phyloP scores from a whole-genome alignment of 2,113 vertebrate species.

The Anser cygnoides region DNA sequence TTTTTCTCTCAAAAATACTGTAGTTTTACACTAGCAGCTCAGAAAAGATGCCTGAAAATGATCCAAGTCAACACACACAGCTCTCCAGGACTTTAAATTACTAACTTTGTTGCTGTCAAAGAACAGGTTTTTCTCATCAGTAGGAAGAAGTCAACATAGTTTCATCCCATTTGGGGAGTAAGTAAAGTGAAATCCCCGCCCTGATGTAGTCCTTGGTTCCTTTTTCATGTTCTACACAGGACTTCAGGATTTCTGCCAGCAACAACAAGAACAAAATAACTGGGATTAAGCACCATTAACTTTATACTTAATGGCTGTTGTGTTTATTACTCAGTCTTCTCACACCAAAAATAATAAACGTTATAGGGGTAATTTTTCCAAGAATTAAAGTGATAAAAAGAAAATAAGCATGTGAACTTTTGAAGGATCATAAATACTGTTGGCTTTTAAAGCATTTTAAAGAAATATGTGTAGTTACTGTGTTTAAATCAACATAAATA shows the following conservation, averaged over 20 bases:
- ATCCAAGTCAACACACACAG: rapidly evolving
- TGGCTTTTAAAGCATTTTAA: conserved; percentile 33
- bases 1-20: not conserved
- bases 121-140: not conserved
- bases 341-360: not conserved
- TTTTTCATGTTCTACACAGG: not conserved
- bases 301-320: not conserved
- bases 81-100: not conserved
- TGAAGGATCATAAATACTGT: not conserved
- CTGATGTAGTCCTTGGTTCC: not conserved
- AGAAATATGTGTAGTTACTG: conserved; percentile 40
- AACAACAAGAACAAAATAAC: not conserved
- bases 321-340: not conserved
- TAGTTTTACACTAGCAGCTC: not conserved
- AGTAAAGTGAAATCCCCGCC: not conserved
- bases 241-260: not conserved
- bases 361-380: not conserved
- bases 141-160: not conserved
- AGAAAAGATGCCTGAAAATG: not conserved
- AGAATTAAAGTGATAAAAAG: not conserved
- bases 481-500: conserved; percentile 49
- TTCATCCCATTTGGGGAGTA: not conserved
- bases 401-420: not conserved
- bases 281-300: not conserved
- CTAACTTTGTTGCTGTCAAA: not conserved